Evolutionary conservation across 64 coral and sea anemone genomes (phyloP).

Genomic region (Dendrophyllia cribrosa): DNA sequence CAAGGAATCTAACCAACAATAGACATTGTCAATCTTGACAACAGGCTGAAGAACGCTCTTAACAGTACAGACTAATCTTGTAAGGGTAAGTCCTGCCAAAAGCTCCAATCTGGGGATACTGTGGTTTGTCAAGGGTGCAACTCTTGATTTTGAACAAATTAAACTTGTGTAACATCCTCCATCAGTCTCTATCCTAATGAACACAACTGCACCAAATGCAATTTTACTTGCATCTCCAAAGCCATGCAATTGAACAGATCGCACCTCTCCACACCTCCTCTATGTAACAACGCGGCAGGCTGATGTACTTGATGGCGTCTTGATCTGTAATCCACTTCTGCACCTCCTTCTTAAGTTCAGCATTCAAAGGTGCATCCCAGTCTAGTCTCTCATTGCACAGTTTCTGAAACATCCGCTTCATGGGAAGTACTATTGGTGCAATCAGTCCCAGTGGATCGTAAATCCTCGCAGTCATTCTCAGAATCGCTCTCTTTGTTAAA

Average conservation of each 20-base stretch:
- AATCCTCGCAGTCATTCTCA: neutral
- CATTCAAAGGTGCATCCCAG: neutral
- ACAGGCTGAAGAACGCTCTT: too few relatives aligned
- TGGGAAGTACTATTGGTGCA: neutral
- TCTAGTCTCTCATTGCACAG: neutral
- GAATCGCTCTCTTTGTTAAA: neutral
- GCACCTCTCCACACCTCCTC: neutral
- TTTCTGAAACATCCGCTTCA: conserved; percentile 10
- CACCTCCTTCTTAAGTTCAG: neutral
- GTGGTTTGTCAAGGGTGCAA: too few relatives aligned
- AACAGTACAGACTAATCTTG: too few relatives aligned
- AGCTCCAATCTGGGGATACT: too few relatives aligned
- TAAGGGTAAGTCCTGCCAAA: too few relatives aligned
- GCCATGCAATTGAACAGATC: neutral
- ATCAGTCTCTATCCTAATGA: neutral
- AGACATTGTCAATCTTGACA: neutral
- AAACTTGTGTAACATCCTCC: too few relatives aligned
- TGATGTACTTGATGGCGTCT: neutral
- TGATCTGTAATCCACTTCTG: neutral
- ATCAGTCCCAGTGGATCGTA: conserved; percentile 22
- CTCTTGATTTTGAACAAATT: too few relatives aligned
- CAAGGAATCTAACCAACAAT: neutral
- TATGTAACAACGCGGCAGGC: neutral
- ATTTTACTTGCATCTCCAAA: neutral
- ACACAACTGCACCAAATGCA: neutral